Evolutionary conservation across 2,888 invertebrate genomes (phyloP), one percentile per base, ranked within the genome.

Genomic region (Dasypogon diadema): DNA sequence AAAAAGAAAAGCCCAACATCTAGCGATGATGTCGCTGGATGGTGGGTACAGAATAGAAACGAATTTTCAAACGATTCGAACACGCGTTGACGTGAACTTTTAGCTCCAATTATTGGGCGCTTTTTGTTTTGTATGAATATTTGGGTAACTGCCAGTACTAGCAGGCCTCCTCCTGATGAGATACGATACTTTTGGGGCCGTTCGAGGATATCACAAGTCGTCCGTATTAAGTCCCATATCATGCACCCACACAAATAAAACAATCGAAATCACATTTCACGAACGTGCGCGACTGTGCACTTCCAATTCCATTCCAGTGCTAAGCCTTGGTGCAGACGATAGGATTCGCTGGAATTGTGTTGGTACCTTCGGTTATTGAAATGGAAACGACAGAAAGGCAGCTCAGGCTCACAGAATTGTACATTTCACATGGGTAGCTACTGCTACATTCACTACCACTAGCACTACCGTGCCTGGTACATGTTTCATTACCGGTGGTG

Each of bases 131-230:
- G 21, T 42, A 42, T 21, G 56, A 55, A 34, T 42, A 56, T 73
- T 73, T 42, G 34, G 42, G 56, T 30, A 56, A 56, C 42, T 56
- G 73, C 42, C 56, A 70, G 54, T 56, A 56, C 73, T 48, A n/a
- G 14, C 48, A 58, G 70, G 75, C 70, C 56, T 58, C 24, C 60
- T 46, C 46, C 58, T 26, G 70, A 75, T 75, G 70, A 75, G 70
- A 70, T 75, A 56, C 70, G 70, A 72, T 56, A 58, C 56, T 75
- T 75, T 75, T 75, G 72, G 75, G 70, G 60, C 72, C 51, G 56
- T 75, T 75, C 55, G 75, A 75, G 65, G 55, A 75, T 75, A 65
- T 75, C 65, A 75, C 37, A 75, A 75, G 65, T 74, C 48, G 58
- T 58, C 30, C 58, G 48, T 24, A 16, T 30, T 16, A 51, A 21